Conservation (phyloP, 2,888 invertebrate species). For the Poecilobothrus nobilitatus region DNA sequence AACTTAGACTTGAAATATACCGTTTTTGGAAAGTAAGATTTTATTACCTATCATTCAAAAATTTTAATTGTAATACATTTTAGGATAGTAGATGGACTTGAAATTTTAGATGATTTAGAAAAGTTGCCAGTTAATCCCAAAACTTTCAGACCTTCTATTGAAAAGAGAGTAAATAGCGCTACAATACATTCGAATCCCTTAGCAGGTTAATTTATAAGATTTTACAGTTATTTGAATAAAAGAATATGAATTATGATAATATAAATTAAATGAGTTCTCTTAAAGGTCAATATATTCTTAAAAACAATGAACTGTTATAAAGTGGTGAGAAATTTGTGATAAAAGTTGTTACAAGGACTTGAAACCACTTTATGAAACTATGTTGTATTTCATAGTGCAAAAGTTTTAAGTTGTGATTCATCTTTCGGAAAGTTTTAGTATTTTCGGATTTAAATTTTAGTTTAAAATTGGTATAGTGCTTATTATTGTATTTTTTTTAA, state of each 20-base stretch:
- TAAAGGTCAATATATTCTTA: no score
- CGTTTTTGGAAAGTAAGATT: constrained; percentile 80
- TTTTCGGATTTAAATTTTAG: no score
- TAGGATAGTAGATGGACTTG: constrained; percentile 95
- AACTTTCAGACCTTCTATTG: constrained; percentile 77
- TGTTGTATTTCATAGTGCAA: no score
- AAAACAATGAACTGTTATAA: no score
- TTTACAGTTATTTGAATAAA: constrained; percentile 8
- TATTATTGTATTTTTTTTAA: no score
- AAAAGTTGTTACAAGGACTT: no score
- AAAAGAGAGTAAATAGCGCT: constrained; percentile 76
- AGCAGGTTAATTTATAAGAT: constrained; percentile 56
- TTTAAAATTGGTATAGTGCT: no score
- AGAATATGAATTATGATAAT: not conserved
- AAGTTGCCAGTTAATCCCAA: constrained; percentile 91
- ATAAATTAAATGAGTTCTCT: no score
- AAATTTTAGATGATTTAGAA: constrained; percentile 91
- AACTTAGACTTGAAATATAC: constrained; percentile 97
- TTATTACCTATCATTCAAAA: constrained; percentile 7
- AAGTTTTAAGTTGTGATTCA: no score
- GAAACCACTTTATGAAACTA: no score
- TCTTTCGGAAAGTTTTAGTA: no score
- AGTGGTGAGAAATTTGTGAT: no score
- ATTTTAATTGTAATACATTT: constrained; percentile 33
- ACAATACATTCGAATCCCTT: constrained; percentile 98